These are phyloP conservation scores for Caenorhabditis angaria DNA, from an alignment of 2,888 invertebrate species.

Conservation along the genomic window DNA sequence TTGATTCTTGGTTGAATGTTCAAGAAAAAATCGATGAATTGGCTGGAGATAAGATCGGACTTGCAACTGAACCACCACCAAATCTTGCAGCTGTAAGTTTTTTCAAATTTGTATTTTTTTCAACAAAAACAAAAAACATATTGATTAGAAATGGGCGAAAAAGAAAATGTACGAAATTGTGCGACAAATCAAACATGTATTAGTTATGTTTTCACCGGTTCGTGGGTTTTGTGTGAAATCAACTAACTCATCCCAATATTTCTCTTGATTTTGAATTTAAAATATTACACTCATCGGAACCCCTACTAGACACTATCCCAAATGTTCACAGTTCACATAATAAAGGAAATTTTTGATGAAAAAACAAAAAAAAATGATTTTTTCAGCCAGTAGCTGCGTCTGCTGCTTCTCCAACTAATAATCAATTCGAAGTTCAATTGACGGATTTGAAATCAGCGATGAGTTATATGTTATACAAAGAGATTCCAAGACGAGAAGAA, in stretches of 20 bases:
- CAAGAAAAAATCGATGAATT: conserved; percentile 59
- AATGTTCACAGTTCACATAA: not conserved
- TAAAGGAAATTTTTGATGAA: not conserved
- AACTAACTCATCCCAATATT: not conserved
- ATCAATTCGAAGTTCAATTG: conserved; percentile 79
- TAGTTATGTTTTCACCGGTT: not conserved
- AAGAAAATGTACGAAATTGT: not conserved
- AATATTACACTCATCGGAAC: not conserved
- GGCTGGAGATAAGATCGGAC: conserved; percentile 37
- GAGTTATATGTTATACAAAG: conserved; percentile 81
- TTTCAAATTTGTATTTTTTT: not conserved
- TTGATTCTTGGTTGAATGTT: conserved; percentile 50
- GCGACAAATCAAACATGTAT: not conserved
- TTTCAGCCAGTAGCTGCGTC: conserved; percentile 38
- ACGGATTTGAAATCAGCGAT: conserved; percentile 88
- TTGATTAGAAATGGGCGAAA: conserved; percentile 7
- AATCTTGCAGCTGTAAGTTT: conserved; percentile 28
- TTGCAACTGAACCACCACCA: conserved; percentile 10
- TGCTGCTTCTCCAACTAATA: conserved; percentile 24
- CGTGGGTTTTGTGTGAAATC: not conserved
- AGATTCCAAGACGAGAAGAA: conserved; percentile 80
- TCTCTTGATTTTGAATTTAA: not conserved
- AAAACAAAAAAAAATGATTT: not conserved
- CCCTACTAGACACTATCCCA: not conserved
- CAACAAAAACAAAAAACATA: not conserved